phyloP scores from a whole-genome alignment of 2,797 vertebrate species.

The Adelosebastes latens region DNA sequence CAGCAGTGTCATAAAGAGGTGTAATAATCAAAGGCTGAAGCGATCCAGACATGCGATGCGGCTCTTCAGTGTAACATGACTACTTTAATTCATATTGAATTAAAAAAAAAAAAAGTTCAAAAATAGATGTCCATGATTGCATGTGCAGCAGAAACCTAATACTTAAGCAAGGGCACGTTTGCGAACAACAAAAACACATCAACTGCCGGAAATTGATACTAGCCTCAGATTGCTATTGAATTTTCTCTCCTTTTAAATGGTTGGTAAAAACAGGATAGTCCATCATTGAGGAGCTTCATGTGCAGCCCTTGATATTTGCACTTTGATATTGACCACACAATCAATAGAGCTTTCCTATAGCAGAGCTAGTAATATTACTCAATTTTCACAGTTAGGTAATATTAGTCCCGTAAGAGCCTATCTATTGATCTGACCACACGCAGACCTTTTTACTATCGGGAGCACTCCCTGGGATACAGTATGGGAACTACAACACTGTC shows the following conservation, averaged over 20 bases:
- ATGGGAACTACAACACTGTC: not conserved
- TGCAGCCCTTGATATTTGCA: slow-evolving; percentile 67
- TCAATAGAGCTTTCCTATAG: slow-evolving; percentile 78
- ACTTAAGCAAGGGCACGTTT: slow-evolving; percentile 47
- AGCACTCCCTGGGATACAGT: slow-evolving; percentile 1
- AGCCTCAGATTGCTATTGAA: slow-evolving; percentile 58
- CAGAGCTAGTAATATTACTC: slow-evolving; percentile 77
- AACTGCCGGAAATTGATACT: slow-evolving; percentile 60
- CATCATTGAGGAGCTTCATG: slow-evolving; percentile 61
- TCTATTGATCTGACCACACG: slow-evolving; percentile 71
- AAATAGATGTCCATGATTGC: slow-evolving; percentile 30
- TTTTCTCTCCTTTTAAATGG: slow-evolving; percentile 68
- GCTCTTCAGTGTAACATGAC: not conserved
- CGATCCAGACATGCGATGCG: not conserved
- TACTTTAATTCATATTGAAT: not conserved
- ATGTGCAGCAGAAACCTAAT: slow-evolving; percentile 47
- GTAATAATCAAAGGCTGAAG: not conserved
- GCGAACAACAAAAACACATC: slow-evolving; percentile 44
- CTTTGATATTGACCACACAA: slow-evolving; percentile 77
- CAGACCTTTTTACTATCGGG: slow-evolving; percentile 23
- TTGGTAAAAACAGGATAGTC: slow-evolving; percentile 60
- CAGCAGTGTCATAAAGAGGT: not conserved
- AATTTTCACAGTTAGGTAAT: slow-evolving; percentile 78
- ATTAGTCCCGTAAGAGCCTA: slow-evolving; percentile 74
- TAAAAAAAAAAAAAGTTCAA: not conserved